Conservation (phyloP, 1,140 invertebrate genomes). For the Dufourea novaeangliae region DNA sequence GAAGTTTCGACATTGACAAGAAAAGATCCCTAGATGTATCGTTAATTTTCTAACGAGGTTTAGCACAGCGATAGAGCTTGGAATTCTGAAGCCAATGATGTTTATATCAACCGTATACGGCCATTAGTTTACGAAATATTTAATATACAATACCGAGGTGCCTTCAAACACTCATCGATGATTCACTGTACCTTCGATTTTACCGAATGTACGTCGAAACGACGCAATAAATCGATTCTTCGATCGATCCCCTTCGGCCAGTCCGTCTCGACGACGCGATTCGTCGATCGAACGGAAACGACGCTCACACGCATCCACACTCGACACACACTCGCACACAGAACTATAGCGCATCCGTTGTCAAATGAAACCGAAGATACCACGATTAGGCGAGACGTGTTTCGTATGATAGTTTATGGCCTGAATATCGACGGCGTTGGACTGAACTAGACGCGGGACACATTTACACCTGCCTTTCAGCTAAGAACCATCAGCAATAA, state of each 20-base stretch:
- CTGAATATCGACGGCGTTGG: constrained; percentile 5
- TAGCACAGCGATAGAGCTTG: too few relatives aligned
- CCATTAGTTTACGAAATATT: too few relatives aligned
- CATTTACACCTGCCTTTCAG: background rate
- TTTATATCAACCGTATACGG: too few relatives aligned
- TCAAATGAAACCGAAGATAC: constrained; percentile 37
- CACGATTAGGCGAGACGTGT: constrained; percentile 36
- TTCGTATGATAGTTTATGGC: constrained; percentile 31
- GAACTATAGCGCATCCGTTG: constrained; percentile 34
- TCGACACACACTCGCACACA: constrained; percentile 18
- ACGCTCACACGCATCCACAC: constrained; percentile 21
- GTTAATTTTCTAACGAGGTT: too few relatives aligned
- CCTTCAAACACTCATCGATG: too few relatives aligned
- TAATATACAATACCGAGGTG: too few relatives aligned
- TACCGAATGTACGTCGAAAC: background rate
- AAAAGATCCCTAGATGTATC: too few relatives aligned
- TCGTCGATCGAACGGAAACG: constrained; percentile 5
- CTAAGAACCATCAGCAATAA: background rate
- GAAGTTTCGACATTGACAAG: too few relatives aligned
- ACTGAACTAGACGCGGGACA: constrained; percentile 5
- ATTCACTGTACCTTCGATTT: too few relatives aligned
- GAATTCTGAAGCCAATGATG: too few relatives aligned
- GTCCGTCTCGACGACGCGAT: background rate
- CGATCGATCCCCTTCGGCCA: background rate
- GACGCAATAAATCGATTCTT: background rate